These are phyloP conservation scores for Autographa pulchrina DNA, from an alignment of 2,888 invertebrate genomes.

Conservation along the genomic window DNA sequence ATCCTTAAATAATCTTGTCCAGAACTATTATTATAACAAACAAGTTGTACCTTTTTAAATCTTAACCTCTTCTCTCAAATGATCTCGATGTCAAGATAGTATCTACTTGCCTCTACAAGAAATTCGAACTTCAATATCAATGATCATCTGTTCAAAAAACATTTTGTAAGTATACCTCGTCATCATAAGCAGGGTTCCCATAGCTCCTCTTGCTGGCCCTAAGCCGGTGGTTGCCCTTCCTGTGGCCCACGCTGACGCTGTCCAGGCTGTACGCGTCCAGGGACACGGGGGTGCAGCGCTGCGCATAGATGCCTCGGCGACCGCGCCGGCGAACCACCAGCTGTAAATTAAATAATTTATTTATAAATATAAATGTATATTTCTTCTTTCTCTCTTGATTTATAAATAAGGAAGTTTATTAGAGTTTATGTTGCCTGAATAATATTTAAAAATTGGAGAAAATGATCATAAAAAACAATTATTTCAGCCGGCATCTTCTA, in stretches of 20 bases:
- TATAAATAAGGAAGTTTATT: too few species aligned
- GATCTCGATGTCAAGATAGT: too few species aligned
- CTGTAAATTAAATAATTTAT: conserved; percentile 79
- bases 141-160: not conserved
- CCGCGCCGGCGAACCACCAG: conserved; percentile 95
- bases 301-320: conserved; percentile 94
- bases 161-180: conserved; percentile 90
- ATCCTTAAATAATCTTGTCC: not conserved
- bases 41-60: too few species aligned
- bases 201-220: conserved; percentile 96
- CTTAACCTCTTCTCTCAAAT: too few species aligned
- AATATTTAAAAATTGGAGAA: too few species aligned
- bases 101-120: too few species aligned
- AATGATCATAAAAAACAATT: too few species aligned
- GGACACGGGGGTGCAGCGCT: conserved; percentile 96
- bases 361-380: too few species aligned
- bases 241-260: conserved; percentile 95
- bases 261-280: conserved; percentile 97
- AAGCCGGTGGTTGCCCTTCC: conserved; percentile 91
- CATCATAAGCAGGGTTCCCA: conserved; percentile 97
- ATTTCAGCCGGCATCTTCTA: too few species aligned
- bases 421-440: too few species aligned
- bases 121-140: not conserved
- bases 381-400: too few species aligned
- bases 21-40: too few species aligned